Evolutionary conservation across 2,888 invertebrate genomes (phyloP).

Genomic region (Acleris sparsana): DNA sequence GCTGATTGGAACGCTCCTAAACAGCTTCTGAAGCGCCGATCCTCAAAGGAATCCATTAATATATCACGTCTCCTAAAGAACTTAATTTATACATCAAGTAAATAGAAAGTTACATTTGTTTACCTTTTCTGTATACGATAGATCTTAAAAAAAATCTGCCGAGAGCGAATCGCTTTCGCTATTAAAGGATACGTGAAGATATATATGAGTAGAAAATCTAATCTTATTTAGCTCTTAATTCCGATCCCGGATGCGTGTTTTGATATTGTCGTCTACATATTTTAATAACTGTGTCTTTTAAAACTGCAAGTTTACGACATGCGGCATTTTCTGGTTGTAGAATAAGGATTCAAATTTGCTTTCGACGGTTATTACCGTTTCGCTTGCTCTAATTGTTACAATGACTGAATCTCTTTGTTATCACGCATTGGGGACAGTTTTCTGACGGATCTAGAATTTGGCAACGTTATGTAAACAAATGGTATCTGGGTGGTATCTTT

Average conservation of each 20-base stretch:
- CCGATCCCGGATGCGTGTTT: no score
- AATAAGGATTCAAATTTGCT: not conserved
- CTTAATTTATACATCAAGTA: constrained; percentile 14
- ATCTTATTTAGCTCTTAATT: no score
- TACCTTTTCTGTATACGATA: not conserved
- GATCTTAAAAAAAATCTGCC: no score
- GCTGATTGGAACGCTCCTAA: constrained; percentile 16
- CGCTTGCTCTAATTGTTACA: not conserved
- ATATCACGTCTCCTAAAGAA: not conserved
- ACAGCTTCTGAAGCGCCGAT: not conserved
- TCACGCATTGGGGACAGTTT: constrained; percentile 1
- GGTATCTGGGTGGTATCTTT: not conserved
- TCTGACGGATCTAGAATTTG: constrained; percentile 7
- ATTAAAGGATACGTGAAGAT: no score
- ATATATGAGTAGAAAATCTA: no score
- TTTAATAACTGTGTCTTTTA: no score
- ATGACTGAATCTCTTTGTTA: not conserved
- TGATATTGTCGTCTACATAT: no score
- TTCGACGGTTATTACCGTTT: not conserved
- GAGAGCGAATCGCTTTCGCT: not conserved
- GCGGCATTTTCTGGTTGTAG: not conserved
- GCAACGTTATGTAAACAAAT: constrained; percentile 5
- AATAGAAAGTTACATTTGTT: constrained; percentile 8
- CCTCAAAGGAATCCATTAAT: constrained; percentile 24
- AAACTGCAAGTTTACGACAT: no score